Base-by-base conservation (phyloP, 2,888 invertebrate species). In the Eupithecia inturbata region DNA sequence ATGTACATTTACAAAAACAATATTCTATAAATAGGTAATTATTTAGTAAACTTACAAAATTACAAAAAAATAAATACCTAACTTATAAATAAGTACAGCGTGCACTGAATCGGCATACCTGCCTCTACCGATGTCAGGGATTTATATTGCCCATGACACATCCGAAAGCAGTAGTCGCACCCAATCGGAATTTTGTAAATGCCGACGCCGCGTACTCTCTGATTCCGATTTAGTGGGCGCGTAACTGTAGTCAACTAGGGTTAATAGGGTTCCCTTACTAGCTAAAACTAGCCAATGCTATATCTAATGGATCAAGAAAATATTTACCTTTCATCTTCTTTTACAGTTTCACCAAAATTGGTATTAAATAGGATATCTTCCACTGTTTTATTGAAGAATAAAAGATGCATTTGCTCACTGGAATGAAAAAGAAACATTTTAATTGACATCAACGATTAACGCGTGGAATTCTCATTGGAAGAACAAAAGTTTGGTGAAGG, bases 331-430 rank as follows among this genome's bases (percentile, higher is more conserved):
- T 93, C 88, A 85, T 96, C 96, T 74, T 94, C 91, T 74, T 89
- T 88, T 60, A 91, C 85, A 76, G 96, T 92, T 83, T 92, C 90
- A 83, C 96, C 95, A 68, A 98, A 95, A 80, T 96, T 95, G 6
- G 95, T 91, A 78, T 92, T 94, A 91, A 98, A 97, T 85, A 98
- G 95, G 83, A 98, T 97, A 88, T 98, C 97, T 14, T 95, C 93
- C 86, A 96, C 95, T 0, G 96, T 96, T 91, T 97, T 97, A 91
- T 98, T 98, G 89, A 98, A 98, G 91, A 97, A 97, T 77, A 98
- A 79, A 71, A 98, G 89, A 79, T 96, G 95, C 49, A 97, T 95
- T 71, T 90, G 92, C 85, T 96, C 96, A 83, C 97, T 97, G 93
- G 79, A 95, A 94, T 77, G 86, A 85, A 82, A 82, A 73, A 62